Percentiles rank a stretch among this genome's conserved stretches.
These are phyloP conservation scores for Saccopteryx leptura DNA, from an alignment of 2,113 vertebrate genomes.

Conservation along the genomic window DNA sequence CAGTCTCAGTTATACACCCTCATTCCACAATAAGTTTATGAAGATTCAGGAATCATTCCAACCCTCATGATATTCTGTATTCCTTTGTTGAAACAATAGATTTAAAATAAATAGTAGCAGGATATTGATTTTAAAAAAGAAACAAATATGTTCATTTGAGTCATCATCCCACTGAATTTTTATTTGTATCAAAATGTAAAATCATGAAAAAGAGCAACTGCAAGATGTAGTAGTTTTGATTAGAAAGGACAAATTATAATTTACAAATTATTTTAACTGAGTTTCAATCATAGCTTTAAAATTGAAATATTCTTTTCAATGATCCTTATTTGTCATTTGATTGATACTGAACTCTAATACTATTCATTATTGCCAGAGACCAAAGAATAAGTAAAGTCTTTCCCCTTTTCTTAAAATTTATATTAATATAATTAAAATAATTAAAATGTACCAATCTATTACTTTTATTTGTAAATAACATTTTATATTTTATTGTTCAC, in stretches of 20 bases:
- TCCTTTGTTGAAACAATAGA: neutral
- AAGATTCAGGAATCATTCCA: neutral
- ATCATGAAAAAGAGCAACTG: neutral
- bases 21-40: neutral
- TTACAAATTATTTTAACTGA: conserved; percentile 16
- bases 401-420: neutral
- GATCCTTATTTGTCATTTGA: conserved; percentile 12
- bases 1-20: neutral
- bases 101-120: neutral
- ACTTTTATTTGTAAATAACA: neutral
- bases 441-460: neutral
- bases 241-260: conserved; percentile 17
- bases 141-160: neutral
- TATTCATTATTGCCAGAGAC: neutral
- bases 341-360: neutral
- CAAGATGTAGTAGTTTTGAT: neutral
- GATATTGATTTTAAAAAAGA: neutral
- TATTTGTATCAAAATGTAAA: neutral
- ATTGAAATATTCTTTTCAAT: neutral
- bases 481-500: neutral
- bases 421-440: conserved; percentile 27
- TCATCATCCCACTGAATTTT: conserved; percentile 22
- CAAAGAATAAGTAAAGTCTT: conserved; percentile 31
- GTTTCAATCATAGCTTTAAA: conserved; percentile 32
- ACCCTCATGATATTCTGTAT: neutral